Evolutionary conservation across 2,888 invertebrate genomes (phyloP).

Genomic region (Atethmia centrago): DNA sequence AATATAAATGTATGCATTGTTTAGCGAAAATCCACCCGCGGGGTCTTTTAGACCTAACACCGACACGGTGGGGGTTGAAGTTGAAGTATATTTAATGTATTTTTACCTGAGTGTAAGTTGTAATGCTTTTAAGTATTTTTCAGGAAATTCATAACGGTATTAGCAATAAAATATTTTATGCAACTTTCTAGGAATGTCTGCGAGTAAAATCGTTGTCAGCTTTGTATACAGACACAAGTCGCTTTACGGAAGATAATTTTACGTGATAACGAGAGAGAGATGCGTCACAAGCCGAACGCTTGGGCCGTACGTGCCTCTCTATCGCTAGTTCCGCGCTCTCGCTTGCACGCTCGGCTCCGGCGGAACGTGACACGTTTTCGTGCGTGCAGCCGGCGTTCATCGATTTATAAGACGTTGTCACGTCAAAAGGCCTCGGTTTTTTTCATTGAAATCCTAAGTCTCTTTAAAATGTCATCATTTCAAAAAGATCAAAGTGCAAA

Average conservation of each 20-base stretch:
- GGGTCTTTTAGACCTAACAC: constrained; percentile 75
- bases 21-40: constrained; percentile 84
- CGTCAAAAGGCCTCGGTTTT: too few species aligned
- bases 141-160: constrained; percentile 29
- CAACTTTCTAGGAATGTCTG: constrained; percentile 19
- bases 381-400: too few species aligned
- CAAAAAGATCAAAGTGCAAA: constrained; percentile 23
- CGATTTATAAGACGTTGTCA: too few species aligned
- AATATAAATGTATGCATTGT: constrained; percentile 89
- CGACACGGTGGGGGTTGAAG: constrained; percentile 69
- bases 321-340: too few species aligned
- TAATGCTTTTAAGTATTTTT: constrained; percentile 50
- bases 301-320: too few species aligned
- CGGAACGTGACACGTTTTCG: too few species aligned
- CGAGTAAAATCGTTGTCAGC: neutral
- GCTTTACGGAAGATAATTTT: too few species aligned
- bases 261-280: too few species aligned
- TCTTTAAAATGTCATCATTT: neutral
- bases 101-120: constrained; percentile 52
- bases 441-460: too few species aligned
- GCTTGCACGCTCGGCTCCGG: too few species aligned
- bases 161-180: constrained; percentile 38
- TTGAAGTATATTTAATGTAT: constrained; percentile 57
- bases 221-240: too few species aligned
- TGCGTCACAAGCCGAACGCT: too few species aligned